Conservation (phyloP, 2,113 vertebrate species). For the Rhipidura dahli region DNA sequence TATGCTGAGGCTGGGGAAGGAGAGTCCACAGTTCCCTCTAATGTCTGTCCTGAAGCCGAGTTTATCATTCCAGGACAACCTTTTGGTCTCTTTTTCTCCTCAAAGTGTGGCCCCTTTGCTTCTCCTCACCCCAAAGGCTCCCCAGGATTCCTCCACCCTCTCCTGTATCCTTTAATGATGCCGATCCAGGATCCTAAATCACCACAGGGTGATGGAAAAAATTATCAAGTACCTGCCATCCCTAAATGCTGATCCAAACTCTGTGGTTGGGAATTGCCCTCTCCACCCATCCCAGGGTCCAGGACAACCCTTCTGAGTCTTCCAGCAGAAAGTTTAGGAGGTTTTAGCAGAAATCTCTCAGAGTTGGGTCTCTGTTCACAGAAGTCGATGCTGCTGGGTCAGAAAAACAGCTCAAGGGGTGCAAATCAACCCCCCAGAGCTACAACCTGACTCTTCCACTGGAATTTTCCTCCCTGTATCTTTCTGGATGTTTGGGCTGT, state of each 20-base stretch:
- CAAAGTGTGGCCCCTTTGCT: neutral
- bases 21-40: neutral
- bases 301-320: neutral
- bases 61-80: neutral
- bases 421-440: neutral
- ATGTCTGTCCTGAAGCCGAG: neutral
- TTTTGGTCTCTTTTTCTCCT: neutral
- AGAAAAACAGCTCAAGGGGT: neutral
- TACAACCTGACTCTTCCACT: neutral
- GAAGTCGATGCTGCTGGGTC: accelerated
- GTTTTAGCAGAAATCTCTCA: neutral
- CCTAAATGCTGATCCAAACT: neutral
- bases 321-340: neutral
- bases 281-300: neutral
- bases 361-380: neutral
- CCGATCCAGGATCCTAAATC: neutral
- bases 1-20: neutral
- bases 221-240: neutral
- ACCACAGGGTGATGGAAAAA: neutral
- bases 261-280: neutral
- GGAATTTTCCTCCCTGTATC: neutral
- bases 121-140: neutral
- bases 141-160: neutral
- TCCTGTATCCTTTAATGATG: neutral
- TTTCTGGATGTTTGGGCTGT: neutral